Base-by-base conservation (phyloP, 2,113 vertebrate genomes). In the Myotis yumanensis region DNA sequence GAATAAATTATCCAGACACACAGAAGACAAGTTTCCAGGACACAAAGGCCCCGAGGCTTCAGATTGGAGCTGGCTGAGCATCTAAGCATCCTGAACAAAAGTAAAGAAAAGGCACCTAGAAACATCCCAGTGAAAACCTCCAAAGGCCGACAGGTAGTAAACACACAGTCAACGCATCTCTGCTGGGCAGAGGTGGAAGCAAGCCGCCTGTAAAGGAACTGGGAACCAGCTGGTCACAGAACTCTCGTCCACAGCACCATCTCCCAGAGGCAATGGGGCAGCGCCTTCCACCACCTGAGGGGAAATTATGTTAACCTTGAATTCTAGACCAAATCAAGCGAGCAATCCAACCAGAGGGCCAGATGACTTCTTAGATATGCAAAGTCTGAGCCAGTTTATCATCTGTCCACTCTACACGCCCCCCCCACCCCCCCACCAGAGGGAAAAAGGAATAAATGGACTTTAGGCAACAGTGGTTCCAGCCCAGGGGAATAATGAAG, bases 321-420 rank as follows among this genome's bases (percentile, higher is more conserved):
- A 22, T 86, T 93, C 83, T 51, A 89, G 43, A 85, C 40, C 90
- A 83, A 73, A 7, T 28, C 81, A 66, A 88, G 93, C 23, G n/a
- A 64, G 69, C 81, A 52, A 51, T 66, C 48, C 64, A 43, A 2
- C 20, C 11, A 1, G 20, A 84, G 51, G 35, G 57, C 18, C 25
- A 62, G 28, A 9, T 62, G 12, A 35, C 20, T 83, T 64, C 76
- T 71, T 35, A 89, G 59, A 48, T 4, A 9, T 32, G 18, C 4
- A 7, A 72, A 86, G 25, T 62, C 37, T 66, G 18, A 3, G 32
- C 15, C 22, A 15, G 30, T 43, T 18, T 7, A 43, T 17, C n/a
- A 11, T 25, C 22, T 54, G 4, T 22, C 30, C 22, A 28, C 52
- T 57, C 3, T 16, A 23, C 30, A 8, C 64, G 23, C 51, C 23